These are phyloP conservation scores for Microdon myrmicae DNA, from an alignment of 2,888 invertebrate genomes.

Conservation along the genomic window DNA sequence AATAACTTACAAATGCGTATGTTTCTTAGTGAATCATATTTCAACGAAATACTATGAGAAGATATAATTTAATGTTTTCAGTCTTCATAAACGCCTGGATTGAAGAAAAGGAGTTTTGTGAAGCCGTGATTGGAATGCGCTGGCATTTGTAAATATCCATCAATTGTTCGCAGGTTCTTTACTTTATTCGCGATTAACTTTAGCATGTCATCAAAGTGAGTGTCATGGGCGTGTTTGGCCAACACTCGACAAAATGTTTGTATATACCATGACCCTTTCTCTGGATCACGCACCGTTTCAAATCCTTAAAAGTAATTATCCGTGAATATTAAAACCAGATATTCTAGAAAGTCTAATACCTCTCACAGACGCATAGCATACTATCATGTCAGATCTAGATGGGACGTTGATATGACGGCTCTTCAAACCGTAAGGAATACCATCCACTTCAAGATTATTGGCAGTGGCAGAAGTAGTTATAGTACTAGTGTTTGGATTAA, in stretches of 20 bases:
- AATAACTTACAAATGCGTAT: neutral
- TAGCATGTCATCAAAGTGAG: constrained; percentile 74
- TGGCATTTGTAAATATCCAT: constrained; percentile 71
- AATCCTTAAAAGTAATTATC: constrained; percentile 48
- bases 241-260: constrained; percentile 75
- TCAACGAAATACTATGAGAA: neutral
- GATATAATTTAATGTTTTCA: neutral
- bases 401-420: too few species aligned
- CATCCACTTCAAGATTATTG: constrained; percentile 37
- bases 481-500: constrained; percentile 46
- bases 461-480: constrained; percentile 54
- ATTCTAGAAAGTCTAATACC: constrained; percentile 61
- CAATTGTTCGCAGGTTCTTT: constrained; percentile 61
- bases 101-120: constrained; percentile 73
- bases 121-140: constrained; percentile 75
- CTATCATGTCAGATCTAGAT: constrained; percentile 72
- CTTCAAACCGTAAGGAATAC: too few species aligned
- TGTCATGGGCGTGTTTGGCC: constrained; percentile 73
- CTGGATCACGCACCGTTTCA: constrained; percentile 70
- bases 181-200: constrained; percentile 72
- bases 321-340: neutral
- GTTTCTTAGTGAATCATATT: too few species aligned
- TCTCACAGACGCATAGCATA: constrained; percentile 74
- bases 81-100: constrained; percentile 70
- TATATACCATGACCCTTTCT: constrained; percentile 77